Conservation (phyloP, 2,888 invertebrate genomes). For the Protophormia terraenovae region DNA sequence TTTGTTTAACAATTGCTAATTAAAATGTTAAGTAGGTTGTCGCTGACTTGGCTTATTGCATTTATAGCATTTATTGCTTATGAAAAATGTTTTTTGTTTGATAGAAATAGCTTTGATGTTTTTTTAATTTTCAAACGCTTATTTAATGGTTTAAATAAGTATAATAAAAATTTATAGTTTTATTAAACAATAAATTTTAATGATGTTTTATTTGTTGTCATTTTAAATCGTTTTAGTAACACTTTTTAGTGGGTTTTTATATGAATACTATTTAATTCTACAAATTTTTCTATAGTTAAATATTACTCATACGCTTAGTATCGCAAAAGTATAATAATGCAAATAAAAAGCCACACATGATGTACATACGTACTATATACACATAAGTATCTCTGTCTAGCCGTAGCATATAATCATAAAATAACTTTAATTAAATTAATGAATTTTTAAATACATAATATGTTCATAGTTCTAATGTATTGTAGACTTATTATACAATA, state of each 20-base stretch:
- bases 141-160: not conserved
- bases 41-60: not conserved
- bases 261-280: too few relatives aligned
- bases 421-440: too few relatives aligned
- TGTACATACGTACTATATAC: too few relatives aligned
- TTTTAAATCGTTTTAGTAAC: not conserved
- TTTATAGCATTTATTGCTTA: not conserved
- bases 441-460: too few relatives aligned
- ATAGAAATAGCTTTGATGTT: not conserved
- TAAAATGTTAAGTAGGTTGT: conserved; percentile 38
- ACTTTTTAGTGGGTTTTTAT: not conserved
- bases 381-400: too few relatives aligned
- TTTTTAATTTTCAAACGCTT: too few relatives aligned
- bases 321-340: too few relatives aligned
- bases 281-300: not conserved
- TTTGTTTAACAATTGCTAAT: conserved; percentile 43
- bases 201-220: not conserved
- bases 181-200: not conserved
- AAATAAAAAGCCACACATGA: too few relatives aligned
- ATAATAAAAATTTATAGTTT: not conserved
- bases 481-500: too few relatives aligned
- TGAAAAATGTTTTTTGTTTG: not conserved
- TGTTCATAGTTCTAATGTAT: too few relatives aligned
- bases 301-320: not conserved
- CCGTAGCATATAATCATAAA: too few relatives aligned